Evolutionary conservation across 2,113 vertebrate species (phyloP).

Genomic region (Dinomys branickii): DNA sequence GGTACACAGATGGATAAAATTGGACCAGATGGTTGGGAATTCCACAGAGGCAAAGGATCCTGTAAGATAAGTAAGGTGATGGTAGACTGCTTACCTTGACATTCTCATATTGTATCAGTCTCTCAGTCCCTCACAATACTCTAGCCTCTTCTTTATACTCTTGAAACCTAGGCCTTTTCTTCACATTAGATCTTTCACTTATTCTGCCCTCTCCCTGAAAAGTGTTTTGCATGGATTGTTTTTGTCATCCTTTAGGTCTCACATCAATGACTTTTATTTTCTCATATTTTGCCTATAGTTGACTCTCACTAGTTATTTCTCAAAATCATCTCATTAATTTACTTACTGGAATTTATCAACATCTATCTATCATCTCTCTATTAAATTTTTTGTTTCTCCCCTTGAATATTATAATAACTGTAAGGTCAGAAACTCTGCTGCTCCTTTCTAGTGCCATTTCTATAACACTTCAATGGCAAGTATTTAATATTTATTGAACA

Average conservation of each 20-base stretch:
- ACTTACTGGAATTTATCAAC: slow-evolving; percentile 6
- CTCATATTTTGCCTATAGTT: neutral
- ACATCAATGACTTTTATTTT: slow-evolving; percentile 15
- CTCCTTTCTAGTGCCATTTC: neutral
- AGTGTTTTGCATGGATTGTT: neutral
- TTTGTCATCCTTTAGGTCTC: slow-evolving; percentile 3
- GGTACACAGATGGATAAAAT: slow-evolving; percentile 40
- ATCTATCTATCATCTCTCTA: neutral
- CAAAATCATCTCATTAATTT: neutral
- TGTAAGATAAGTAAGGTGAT: slow-evolving; percentile 25
- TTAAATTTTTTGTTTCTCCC: neutral
- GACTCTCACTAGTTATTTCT: neutral
- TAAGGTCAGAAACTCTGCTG: neutral
- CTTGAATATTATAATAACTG: neutral
- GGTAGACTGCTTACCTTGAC: neutral
- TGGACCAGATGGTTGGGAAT: slow-evolving; percentile 60
- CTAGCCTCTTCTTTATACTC: neutral
- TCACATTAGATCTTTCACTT: neutral
- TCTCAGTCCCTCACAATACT: neutral
- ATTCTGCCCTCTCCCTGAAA: neutral
- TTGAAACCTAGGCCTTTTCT: slow-evolving; percentile 1
- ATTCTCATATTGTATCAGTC: neutral
- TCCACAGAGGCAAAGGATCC: slow-evolving; percentile 26
- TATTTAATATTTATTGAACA: slow-evolving; percentile 30
- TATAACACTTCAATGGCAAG: neutral